Evolutionary conservation across 2,888 invertebrate species (phyloP).

Genomic region (Drosophila subquinaria): DNA sequence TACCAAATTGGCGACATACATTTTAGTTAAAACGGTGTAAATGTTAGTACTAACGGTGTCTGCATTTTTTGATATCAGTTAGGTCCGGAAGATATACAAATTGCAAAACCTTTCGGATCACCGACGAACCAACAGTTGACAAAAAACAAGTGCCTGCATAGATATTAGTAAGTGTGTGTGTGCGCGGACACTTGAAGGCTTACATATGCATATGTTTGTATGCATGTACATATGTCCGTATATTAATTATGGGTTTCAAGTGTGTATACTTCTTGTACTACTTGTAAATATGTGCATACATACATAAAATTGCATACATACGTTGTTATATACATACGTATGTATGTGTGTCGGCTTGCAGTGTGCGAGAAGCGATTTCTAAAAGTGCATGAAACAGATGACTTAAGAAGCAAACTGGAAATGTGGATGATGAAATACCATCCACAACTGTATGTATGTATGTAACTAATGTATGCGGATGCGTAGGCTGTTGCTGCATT

Average conservation of each 20-base stretch:
- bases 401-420: slow-evolving; percentile 65
- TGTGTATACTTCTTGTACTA: slow-evolving; percentile 59
- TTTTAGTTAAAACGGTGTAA: background rate
- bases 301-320: slow-evolving; percentile 26
- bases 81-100: slow-evolving; percentile 9
- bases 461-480: slow-evolving; percentile 13
- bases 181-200: slow-evolving; percentile 40
- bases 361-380: slow-evolving; percentile 48
- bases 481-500: slow-evolving; percentile 19
- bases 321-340: background rate
- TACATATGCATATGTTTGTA: slow-evolving; percentile 42
- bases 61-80: slow-evolving; percentile 1
- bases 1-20: slow-evolving; percentile 8
- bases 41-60: slow-evolving; percentile 10
- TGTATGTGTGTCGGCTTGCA: slow-evolving; percentile 11
- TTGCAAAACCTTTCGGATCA: slow-evolving; percentile 2
- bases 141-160: slow-evolving; percentile 11
- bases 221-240: slow-evolving; percentile 34
- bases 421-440: slow-evolving; percentile 55
- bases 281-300: slow-evolving; percentile 51
- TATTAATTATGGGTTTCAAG: slow-evolving; percentile 67
- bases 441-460: slow-evolving; percentile 16
- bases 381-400: slow-evolving; percentile 64
- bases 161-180: slow-evolving; percentile 13
- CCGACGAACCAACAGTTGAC: slow-evolving; percentile 27